A percentile compares a stretch with the other conserved stretches of the same genome.
phyloP scores from a whole-genome alignment of 1,140 invertebrate species.

The Oreohelix idahoensis region DNA sequence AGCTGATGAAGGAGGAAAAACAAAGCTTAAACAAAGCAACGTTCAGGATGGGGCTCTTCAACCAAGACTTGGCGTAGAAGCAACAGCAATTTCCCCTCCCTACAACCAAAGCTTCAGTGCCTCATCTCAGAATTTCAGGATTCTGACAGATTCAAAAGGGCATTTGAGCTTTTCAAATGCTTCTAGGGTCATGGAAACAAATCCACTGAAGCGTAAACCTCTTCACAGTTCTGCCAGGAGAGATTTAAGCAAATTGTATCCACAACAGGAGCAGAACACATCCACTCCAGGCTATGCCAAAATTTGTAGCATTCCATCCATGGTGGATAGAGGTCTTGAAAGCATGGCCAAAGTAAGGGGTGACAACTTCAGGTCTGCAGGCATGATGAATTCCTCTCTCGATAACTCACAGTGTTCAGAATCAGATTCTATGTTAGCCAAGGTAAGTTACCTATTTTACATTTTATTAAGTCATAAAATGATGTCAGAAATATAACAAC shows the following conservation, averaged over 20 bases:
- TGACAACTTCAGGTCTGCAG: background rate
- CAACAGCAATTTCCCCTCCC: background rate
- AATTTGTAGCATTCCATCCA: constrained; percentile 36
- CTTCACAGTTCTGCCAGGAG: background rate
- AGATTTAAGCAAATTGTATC: background rate
- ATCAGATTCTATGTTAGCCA: background rate
- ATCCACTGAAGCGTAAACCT: background rate
- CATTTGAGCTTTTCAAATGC: background rate
- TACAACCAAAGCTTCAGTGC: constrained; percentile 10
- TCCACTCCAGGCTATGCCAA: constrained; percentile 36
- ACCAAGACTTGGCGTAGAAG: background rate
- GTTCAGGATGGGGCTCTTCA: background rate
- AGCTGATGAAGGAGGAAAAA: background rate
- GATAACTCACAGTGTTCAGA: background rate
- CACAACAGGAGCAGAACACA: background rate
- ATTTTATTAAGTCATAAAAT: too few relatives aligned
- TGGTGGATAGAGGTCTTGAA: background rate
- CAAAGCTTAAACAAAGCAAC: constrained; percentile 2
- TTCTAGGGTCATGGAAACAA: background rate
- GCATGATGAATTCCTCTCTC: background rate
- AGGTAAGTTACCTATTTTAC: background rate
- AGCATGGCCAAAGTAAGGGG: background rate
- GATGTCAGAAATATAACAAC: too few relatives aligned
- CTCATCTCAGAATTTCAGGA: background rate
- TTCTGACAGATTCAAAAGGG: background rate